Evolutionary conservation across 2,113 vertebrate genomes (phyloP), one percentile per base, ranked within the genome.

Genomic region (Chrysemys picta): DNA sequence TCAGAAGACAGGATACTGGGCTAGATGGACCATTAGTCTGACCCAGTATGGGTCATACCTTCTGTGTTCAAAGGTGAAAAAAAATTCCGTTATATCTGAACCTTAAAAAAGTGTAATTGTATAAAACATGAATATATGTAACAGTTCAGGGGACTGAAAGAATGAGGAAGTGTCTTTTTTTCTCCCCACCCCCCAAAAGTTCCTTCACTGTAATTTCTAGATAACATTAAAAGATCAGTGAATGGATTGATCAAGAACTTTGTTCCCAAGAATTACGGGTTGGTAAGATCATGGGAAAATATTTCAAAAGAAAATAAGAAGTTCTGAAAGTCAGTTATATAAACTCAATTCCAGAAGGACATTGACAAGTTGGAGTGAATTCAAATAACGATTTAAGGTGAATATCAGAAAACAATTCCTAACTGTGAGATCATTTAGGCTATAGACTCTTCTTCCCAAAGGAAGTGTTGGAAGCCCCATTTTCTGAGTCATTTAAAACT

Each of bases 401-500:
- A 38, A 38, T 12, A 53, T 78, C 17, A 88, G 72, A 94, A 82
- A 86, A 10, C 25, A 90, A 84, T 87, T 89, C 27, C 49, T 83
- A 35, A 87, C 84, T 96, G 88, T 93, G 49, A 82, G 93, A 27
- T 88, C 24, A 75, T 22, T 95, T 97, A 50, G 90, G 81, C 45
- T 50, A 8, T 80, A 35, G 84, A 95, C 76, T 91, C 56, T 53
- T 93, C 72, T 88, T 90, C 31, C 82, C 53, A 57, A 69, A n/a
- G n/a, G 57, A 94, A 87, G n/a, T 92, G 76, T 38, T 92, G 91
- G 91, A 96, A 93, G 82, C 42, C 54, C 45, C 35, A 76, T 78
- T 78, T 84, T 31, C 57, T 50, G 56, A 72, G 4, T 47, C 69
- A 22, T 72, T 89, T 27, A 79, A 54, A 87, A 87, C 24, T 83